These are phyloP conservation scores for Strigamia crassipes DNA, from an alignment of 2,888 invertebrate genomes.

Conservation along the genomic window DNA sequence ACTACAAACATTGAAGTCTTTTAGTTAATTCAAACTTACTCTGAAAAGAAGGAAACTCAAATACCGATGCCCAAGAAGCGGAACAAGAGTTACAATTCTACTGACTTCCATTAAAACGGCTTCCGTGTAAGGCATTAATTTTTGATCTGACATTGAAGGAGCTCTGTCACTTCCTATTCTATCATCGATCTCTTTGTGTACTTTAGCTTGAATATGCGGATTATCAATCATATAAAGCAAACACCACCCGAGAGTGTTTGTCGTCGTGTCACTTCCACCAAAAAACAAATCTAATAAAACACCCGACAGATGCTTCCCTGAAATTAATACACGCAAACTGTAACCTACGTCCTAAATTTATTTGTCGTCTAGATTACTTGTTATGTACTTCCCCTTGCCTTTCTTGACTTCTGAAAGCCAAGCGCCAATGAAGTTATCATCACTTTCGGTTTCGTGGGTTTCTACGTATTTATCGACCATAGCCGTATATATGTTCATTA, in stretches of 20 bases:
- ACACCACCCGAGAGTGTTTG: neutral
- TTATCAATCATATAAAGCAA: neutral
- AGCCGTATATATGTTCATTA: neutral
- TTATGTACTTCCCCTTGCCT: neutral
- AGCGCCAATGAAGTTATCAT: neutral
- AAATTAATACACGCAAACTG: neutral
- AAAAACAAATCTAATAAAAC: neutral
- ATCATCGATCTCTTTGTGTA: neutral
- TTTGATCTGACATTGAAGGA: neutral
- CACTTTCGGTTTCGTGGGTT: neutral
- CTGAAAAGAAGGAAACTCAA: too few relatives aligned
- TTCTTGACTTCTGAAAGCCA: neutral
- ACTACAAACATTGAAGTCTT: neutral
- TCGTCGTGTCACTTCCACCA: conserved; percentile 7
- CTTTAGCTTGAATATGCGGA: neutral
- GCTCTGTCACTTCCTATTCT: neutral
- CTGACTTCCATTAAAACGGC: neutral
- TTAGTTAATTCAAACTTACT: too few relatives aligned
- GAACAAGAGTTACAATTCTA: neutral
- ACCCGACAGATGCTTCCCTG: neutral
- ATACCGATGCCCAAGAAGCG: neutral
- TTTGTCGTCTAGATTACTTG: neutral
- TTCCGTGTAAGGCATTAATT: conserved; percentile 8
- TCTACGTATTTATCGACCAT: neutral
- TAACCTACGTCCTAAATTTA: too few relatives aligned